Evolutionary conservation across 2,888 invertebrate genomes (phyloP), one percentile per base, ranked within the genome.

Genomic region (Stictocephala bisonia): DNA sequence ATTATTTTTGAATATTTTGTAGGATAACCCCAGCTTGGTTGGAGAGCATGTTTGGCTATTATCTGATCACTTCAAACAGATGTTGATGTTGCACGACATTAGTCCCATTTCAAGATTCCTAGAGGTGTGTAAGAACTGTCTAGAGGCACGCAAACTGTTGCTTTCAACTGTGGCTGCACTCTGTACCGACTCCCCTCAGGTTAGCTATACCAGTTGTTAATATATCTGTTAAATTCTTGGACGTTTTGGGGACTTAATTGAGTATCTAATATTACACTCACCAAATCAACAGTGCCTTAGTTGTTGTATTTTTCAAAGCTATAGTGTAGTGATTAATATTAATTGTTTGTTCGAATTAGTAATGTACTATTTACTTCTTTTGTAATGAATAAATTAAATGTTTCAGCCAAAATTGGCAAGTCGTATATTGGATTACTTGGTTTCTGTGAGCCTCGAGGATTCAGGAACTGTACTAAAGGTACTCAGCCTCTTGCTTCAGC

Each of bases 381-480:
- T n/a, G n/a, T n/a, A n/a, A n/a, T n/a, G n/a, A n/a, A n/a, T n/a
- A n/a, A n/a, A n/a, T n/a, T n/a, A n/a, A n/a, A 70, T 53, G 29
- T 84, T 85, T n/a, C 84, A 91, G 88, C 90, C 91, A 0, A 88
- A 89, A 75, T 89, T 91, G 78, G 89, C 91, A 3, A 85, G 90
- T 71, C 90, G 90, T 81, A 86, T 92, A 0, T 84, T 92, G 79
- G 88, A 88, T 78, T 91, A 92, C 76, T 83, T 95, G 48, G 89
- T 90, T 48, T 87, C 90, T 40, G 90, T 90, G 15, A 92, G 89
- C 81, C 86, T 88, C 24, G 87, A 86, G 26, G 93, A 93, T 82
- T 91, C 91, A 18, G 94, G 94, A 0, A 86, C 90, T 0, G 85
- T 94, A 13, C 84, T 95, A 50, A 84, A 85, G 50, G 83, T 90